These are phyloP conservation scores for Asobara japonica DNA, from an alignment of 1,140 invertebrate genomes.

Conservation along the genomic window DNA sequence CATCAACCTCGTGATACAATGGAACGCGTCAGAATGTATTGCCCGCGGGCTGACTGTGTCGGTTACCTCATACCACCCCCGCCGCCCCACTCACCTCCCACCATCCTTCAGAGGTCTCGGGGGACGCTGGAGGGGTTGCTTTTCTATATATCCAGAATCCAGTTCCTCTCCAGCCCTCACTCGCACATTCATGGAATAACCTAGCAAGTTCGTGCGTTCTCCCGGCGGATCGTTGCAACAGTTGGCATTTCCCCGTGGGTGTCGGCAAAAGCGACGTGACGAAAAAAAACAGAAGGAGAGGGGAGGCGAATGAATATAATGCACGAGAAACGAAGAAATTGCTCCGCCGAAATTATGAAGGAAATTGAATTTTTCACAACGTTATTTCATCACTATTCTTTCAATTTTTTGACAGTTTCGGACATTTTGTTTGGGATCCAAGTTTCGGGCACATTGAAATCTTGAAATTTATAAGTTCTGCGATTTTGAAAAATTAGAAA, in stretches of 20 bases:
- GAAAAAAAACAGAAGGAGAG: not conserved
- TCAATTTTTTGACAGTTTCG: no score
- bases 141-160: slow-evolving; percentile 5
- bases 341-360: not conserved
- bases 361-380: not conserved
- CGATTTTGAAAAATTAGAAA: no score
- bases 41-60: not conserved
- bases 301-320: not conserved
- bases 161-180: not conserved
- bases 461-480: no score
- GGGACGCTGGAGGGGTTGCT: slow-evolving; percentile 16
- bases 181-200: slow-evolving; percentile 36
- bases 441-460: no score
- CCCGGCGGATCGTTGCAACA: slow-evolving; percentile 31
- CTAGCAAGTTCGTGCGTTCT: slow-evolving; percentile 22
- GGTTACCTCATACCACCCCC: not conserved
- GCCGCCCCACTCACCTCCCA: not conserved
- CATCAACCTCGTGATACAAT: not conserved
- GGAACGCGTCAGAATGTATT: not conserved
- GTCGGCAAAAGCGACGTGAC: slow-evolving; percentile 10
- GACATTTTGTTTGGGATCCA: no score
- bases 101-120: slow-evolving; percentile 18
- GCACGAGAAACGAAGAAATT: not conserved
- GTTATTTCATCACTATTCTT: not conserved
- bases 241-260: slow-evolving; percentile 33